A percentile compares a stretch with the other conserved stretches of the same genome.
Evolutionary conservation across 2,113 vertebrate genomes (phyloP).

Genomic region (Siniperca chuatsi): DNA sequence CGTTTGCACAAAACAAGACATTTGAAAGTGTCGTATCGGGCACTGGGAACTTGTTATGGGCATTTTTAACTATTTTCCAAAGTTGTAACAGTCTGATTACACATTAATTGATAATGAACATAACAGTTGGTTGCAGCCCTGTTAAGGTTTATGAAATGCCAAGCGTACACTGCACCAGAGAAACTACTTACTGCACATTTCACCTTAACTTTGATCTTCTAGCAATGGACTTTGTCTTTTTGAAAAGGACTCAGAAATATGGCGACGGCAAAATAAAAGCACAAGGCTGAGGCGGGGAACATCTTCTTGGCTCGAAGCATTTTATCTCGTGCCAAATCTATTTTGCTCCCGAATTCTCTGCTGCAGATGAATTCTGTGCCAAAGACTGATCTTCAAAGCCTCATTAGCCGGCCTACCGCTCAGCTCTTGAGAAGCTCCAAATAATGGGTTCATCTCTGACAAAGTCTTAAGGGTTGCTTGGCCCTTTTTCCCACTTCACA

Average conservation of each 20-base stretch:
- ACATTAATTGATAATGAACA: background rate
- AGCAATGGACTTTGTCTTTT: background rate
- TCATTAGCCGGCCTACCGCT: constrained; percentile 47
- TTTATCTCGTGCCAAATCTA: constrained; percentile 73
- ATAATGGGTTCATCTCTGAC: constrained; percentile 74
- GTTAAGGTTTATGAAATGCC: too few relatives aligned
- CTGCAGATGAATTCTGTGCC: constrained; percentile 51
- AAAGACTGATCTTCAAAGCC: constrained; percentile 77
- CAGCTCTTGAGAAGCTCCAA: constrained; percentile 64
- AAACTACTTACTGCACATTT: background rate
- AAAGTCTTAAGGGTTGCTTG: constrained; percentile 79
- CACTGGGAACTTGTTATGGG: background rate
- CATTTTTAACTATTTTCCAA: background rate
- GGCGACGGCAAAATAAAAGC: constrained; percentile 3
- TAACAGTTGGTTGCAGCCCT: background rate
- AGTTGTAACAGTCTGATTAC: background rate
- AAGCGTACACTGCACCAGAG: background rate
- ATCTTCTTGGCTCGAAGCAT: constrained; percentile 50
- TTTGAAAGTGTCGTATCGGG: background rate
- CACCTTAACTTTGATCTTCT: background rate
- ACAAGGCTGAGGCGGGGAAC: background rate
- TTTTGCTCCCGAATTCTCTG: constrained; percentile 31
- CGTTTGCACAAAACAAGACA: background rate
- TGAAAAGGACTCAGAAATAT: background rate
- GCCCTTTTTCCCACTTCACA: constrained; percentile 74